Base-by-base conservation (phyloP, 2,888 invertebrate species). In the Blastobasis adustella region DNA sequence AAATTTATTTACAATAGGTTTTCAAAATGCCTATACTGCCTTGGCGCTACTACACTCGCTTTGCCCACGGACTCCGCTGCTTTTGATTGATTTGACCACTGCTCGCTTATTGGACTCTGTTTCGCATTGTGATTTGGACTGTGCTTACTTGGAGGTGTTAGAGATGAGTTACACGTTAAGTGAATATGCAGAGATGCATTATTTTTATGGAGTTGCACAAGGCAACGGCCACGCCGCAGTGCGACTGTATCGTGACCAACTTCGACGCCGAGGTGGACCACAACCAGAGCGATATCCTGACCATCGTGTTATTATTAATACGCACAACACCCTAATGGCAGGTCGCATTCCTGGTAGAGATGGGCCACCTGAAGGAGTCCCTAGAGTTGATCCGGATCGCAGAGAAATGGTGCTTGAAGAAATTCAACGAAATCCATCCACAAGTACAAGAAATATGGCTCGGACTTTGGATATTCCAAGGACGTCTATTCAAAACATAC, bases 151-250 rank as follows among this genome's bases (percentile, higher is more conserved):
- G n/a, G n/a, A n/a, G n/a, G 42, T 42, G 42, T 42, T 8, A 42
- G 42, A n/a, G 42, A 42, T 42, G 42, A 8, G 42, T 10, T 7
- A 42, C 10, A 42, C 42, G 9, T 42, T 42, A 9, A 9, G 42
- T 42, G 42, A 42, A 42, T 42, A 42, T 42, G 6, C 42, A 42
- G 42, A 42, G 10, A 42, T 51, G 51, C 51, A 51, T 44, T 51
- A 51, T 47, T 47, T 47, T 41, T 51, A 51, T 38, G 51, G 50
- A 23, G 47, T 53, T 53, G 53, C 53, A 45, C 48, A 45, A 46
- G 48, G 53, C 4, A 53, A 50, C 47, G 51, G 47, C 37, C 38
- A 5, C 23, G 47, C 44, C 46, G 50, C 49, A 49, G 49, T 50
- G 36, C 37, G 50, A 43, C 47, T 53, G n/a, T 53, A 53, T 45